Conservation (phyloP, 2,888 invertebrate species). For the Tetranychus piercei region DNA sequence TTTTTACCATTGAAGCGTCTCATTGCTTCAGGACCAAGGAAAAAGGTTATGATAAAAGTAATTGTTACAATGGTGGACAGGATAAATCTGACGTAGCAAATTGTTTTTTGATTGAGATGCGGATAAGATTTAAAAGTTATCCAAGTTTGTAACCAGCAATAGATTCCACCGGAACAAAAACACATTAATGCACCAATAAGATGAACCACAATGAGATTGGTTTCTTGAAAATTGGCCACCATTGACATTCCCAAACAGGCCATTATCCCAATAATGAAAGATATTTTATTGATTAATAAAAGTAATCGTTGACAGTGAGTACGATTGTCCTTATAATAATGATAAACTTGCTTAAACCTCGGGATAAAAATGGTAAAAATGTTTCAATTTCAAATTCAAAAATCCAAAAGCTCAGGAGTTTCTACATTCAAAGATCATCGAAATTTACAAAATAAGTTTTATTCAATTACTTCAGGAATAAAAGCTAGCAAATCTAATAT, state of each 20-base stretch:
- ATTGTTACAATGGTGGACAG: conserved; percentile 39
- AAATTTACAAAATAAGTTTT: no score
- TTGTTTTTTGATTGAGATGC: conserved; percentile 37
- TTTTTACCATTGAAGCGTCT: conserved; percentile 30
- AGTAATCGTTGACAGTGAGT: conserved; percentile 33
- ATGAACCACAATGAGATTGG: conserved; percentile 47
- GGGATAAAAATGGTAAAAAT: no score
- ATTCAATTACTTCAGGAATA: no score
- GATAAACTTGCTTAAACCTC: conserved; percentile 39
- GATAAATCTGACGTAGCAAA: conserved; percentile 39
- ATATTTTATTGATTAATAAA: conserved; percentile 40
- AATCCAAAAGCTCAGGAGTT: no score
- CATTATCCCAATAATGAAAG: conserved; percentile 42
- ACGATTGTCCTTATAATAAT: conserved; percentile 30
- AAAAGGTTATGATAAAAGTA: conserved; percentile 31
- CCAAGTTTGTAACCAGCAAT: conserved; percentile 55
- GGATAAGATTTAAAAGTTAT: conserved; percentile 39
- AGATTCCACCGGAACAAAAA: conserved; percentile 58
- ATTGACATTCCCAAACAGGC: conserved; percentile 41
- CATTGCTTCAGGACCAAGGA: conserved; percentile 26
- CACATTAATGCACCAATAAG: conserved; percentile 49
- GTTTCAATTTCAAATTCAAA: no score
- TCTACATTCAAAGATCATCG: no score
- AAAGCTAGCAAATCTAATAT: no score
- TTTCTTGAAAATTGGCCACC: conserved; percentile 37